Evolutionary conservation across 2,888 invertebrate species (phyloP), one percentile per base, ranked within the genome.

Genomic region (Dynastes maya): DNA sequence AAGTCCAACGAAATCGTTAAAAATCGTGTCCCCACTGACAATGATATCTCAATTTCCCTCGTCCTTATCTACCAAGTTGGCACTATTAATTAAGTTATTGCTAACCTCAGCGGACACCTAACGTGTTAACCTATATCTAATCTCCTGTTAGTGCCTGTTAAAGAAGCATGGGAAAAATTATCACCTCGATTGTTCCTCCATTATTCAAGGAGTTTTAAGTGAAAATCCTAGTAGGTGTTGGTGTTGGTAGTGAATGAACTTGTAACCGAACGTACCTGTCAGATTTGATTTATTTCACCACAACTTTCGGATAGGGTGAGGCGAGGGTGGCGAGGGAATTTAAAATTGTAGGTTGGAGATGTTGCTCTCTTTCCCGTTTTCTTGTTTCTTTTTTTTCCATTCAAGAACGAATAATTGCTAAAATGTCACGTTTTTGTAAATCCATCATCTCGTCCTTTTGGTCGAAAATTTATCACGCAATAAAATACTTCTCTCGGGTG

Each of bases 391-490:
- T 61, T 40, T 61, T 27, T 13, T n/a, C 11, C 13, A 51, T 29
- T 37, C 32, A 37, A 37, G 32, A 37, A 37, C 22, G 27, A 61
- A 61, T 74, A 74, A 74, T 74, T 61, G 72, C 49, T 22, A 74
- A 74, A 74, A 74, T 74, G 61, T 63, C 72, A 74, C 72, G 72
- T 74, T 74, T 45, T 61, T 58, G 72, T 74, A 49, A 74, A 74
- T 61, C 61, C 58, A 37, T 63, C 72, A 61, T 74, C 45, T 63
- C 45, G 45, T 22, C 11, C 45, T 55, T 76, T 77, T 77, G 75
- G 53, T 40, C 51, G 72, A 74, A 74, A 74, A 72, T 65, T 78
- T 78, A 78, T 78, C 78, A 78, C 78, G 78, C 78, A 72, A 78
- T 74, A 78, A 78, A 78, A 74, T 65, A 74, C 64, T 71, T 78